Evolutionary conservation across 2,113 vertebrate genomes (phyloP), one percentile per base, ranked within the genome.

Genomic region (Chunga burmeisteri): DNA sequence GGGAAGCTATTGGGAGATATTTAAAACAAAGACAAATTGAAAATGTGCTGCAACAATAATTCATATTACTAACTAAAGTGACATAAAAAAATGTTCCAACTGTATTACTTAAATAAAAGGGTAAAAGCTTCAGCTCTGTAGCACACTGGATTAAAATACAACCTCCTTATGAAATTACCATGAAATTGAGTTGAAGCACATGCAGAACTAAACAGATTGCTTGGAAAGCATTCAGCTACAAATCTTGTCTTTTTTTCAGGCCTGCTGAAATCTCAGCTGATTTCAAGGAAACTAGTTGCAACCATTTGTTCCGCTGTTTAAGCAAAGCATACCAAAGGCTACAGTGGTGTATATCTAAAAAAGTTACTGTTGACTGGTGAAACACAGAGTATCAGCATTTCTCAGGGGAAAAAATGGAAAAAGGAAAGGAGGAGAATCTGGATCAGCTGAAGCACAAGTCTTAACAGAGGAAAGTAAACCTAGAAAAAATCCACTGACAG

Each of bases 121-220:
- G 27, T 68, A 80, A 92, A 97, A 84, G 15, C 29, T 85, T 90
- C 49, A 95, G 32, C 75, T 97, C 66, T 94, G 79, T 6, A 44
- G 55, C 34, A 87, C 32, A 96, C 42, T 97, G 71, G 70, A 96
- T 97, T 97, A 97, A 97, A 98, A 97, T 91, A 90, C 80, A 97
- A 75, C 70, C 74, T 97, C 81, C 90, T 98, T 94, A 97, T 90
- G 88, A 98, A 98, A 97, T 97, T 91, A 80, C 94, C 93, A 95
- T 96, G 87, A 98, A 97, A 97, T 96, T 97, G 91, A 97, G 79
- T 97, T 94, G 90, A 98, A 97, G 75, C 68, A 96, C 77, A 96
- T 38, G 78, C 80, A 94, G 92, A 97, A 96, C 92, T 97, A 96
- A 98, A 92, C 90, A 97, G 94, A 97, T 96, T 97, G 88, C 90